Percentiles rank a stretch among this genome's conserved stretches.
phyloP scores from a whole-genome alignment of 2,113 vertebrate genomes.

The Aepyceros melampus region DNA sequence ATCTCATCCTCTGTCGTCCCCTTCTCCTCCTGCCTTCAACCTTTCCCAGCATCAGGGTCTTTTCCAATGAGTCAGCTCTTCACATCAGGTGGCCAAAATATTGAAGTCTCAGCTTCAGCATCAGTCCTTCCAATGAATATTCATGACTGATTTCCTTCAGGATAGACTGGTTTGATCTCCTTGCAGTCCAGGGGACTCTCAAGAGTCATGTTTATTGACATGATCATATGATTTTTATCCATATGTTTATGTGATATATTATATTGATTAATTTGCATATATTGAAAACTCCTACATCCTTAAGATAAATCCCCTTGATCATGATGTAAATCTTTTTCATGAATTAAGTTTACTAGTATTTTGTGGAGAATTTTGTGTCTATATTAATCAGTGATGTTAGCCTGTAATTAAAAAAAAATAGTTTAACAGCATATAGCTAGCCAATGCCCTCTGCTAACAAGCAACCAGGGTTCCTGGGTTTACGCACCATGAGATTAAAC shows the following conservation, averaged over 20 bases:
- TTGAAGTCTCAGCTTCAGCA: background rate
- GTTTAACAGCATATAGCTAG: background rate
- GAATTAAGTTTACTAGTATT: background rate
- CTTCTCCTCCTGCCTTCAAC: background rate
- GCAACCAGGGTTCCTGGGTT: background rate
- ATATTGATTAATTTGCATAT: background rate
- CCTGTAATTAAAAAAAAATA: background rate
- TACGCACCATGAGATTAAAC: background rate
- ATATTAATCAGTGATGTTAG: background rate
- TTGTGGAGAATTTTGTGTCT: background rate
- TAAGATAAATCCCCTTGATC: background rate
- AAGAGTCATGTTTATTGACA: background rate
- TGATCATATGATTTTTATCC: background rate
- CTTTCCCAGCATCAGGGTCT: background rate
- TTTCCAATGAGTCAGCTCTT: background rate
- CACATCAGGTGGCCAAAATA: background rate
- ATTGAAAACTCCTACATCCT: background rate
- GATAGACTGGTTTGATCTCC: background rate
- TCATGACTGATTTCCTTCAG: background rate
- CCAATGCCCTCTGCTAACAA: background rate
- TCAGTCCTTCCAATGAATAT: background rate
- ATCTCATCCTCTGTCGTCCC: background rate
- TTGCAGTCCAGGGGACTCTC: background rate
- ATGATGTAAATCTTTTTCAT: background rate
- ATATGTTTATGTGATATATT: background rate